phyloP scores from a whole-genome alignment of 2,113 vertebrate genomes.

The Cyanoliseus patagonus region DNA sequence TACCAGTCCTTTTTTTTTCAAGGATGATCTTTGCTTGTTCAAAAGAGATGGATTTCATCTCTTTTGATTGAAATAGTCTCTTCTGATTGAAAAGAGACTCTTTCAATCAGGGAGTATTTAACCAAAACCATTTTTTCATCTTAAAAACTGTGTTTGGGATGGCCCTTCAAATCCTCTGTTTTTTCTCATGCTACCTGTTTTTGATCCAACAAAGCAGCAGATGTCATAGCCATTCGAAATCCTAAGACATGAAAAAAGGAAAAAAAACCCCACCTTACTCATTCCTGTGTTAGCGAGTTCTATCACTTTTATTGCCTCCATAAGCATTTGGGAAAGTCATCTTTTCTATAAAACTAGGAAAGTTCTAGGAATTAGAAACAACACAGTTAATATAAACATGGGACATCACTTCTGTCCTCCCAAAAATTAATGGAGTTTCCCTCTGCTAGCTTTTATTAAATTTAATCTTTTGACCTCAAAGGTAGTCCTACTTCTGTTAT shows the following conservation, averaged over 20 bases:
- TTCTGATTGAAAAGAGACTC: background rate
- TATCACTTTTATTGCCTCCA: background rate
- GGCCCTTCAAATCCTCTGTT: background rate
- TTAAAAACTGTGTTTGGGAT: background rate
- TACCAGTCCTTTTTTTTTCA: background rate
- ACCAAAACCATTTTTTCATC: background rate
- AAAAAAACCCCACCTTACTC: accelerated
- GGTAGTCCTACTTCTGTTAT: background rate
- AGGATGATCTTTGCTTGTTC: background rate
- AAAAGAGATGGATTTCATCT: background rate
- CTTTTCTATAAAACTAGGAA: background rate
- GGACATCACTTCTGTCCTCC: background rate
- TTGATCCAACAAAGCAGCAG: background rate
- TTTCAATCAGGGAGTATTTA: background rate
- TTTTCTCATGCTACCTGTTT: background rate
- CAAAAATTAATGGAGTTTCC: background rate
- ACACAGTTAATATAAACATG: background rate
- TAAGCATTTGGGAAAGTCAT: background rate
- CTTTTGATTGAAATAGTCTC: background rate
- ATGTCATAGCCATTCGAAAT: background rate
- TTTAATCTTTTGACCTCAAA: background rate
- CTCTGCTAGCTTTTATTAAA: background rate
- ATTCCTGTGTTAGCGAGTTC: background rate
- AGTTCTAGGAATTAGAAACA: background rate
- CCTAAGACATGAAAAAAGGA: background rate